These are phyloP conservation scores for Vireo altiloquus DNA, from an alignment of 2,113 vertebrate species.

Conservation along the genomic window DNA sequence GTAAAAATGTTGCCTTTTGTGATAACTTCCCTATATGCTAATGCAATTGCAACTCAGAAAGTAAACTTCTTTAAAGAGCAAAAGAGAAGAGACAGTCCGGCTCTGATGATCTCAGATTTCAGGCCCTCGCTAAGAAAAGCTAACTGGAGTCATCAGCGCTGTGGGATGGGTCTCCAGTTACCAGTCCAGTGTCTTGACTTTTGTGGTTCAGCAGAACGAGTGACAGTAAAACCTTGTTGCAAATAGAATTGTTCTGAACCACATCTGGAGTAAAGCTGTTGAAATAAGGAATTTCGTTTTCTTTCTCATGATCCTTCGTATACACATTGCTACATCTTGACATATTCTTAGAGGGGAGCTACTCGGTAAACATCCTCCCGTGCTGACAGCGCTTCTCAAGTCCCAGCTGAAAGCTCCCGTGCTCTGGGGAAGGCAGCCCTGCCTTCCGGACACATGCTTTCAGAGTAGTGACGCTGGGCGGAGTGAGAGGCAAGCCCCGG, in stretches of 20 bases:
- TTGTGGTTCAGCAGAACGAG: not conserved
- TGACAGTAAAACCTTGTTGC: not conserved
- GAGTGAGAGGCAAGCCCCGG: not conserved
- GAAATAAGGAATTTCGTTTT: not conserved
- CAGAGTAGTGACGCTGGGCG: rapidly evolving
- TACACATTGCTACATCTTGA: not conserved
- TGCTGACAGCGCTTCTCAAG: not conserved
- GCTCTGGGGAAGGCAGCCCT: not conserved
- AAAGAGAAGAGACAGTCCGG: not conserved
- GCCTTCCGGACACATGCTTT: not conserved
- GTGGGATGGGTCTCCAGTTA: not conserved
- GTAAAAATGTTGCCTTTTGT: not conserved
- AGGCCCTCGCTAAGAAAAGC: not conserved
- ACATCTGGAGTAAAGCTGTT: not conserved
- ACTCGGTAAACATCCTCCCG: not conserved
- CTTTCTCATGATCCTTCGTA: rapidly evolving
- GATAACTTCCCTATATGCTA: not conserved
- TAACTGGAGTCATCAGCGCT: rapidly evolving
- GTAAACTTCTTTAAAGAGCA: not conserved
- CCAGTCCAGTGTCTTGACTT: rapidly evolving
- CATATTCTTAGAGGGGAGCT: not conserved
- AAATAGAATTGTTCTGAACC: not conserved
- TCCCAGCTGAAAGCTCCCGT: not conserved
- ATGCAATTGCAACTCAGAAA: not conserved
- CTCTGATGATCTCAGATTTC: not conserved